Percentiles rank a stretch among this genome's conserved stretches.
Evolutionary conservation across 2,888 invertebrate species (phyloP).

Genomic region (Rhorus exstirpatorius): DNA sequence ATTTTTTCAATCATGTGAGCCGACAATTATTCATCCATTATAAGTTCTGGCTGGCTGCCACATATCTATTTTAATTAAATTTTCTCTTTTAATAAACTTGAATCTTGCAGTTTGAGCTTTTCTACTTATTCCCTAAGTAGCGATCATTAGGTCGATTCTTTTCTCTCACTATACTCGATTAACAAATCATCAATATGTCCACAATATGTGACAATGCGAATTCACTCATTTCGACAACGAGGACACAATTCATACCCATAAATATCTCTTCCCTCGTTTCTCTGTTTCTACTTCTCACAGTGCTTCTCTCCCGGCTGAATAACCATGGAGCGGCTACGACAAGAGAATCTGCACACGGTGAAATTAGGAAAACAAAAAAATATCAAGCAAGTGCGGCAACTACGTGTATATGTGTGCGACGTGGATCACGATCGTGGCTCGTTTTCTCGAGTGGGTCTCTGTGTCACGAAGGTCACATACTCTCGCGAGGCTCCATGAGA

Average conservation of each 20-base stretch:
- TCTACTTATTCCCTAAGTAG: neutral
- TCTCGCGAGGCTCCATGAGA: slow-evolving; percentile 70
- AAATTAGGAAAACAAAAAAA: slow-evolving; percentile 24
- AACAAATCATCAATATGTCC: neutral
- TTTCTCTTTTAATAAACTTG: neutral
- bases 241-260: slow-evolving; percentile 24
- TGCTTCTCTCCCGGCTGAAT: slow-evolving; percentile 1
- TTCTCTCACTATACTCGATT: neutral
- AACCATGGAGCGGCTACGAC: slow-evolving; percentile 9
- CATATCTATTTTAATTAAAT: neutral
- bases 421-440: slow-evolving; percentile 51
- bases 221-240: slow-evolving; percentile 31
- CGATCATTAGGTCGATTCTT: neutral
- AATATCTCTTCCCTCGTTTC: slow-evolving; percentile 36
- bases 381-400: neutral
- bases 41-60: neutral
- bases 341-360: slow-evolving; percentile 42
- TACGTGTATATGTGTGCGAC: slow-evolving; percentile 53
- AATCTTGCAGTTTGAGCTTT: neutral
- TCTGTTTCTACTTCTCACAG: slow-evolving; percentile 65
- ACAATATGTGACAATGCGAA: slow-evolving; percentile 15
- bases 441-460: slow-evolving; percentile 83
- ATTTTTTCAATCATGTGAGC: neutral
- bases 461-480: slow-evolving; percentile 85
- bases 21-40: neutral